phyloP scores from a whole-genome alignment of 2,888 invertebrate species.

The Phyto melanocephala region DNA sequence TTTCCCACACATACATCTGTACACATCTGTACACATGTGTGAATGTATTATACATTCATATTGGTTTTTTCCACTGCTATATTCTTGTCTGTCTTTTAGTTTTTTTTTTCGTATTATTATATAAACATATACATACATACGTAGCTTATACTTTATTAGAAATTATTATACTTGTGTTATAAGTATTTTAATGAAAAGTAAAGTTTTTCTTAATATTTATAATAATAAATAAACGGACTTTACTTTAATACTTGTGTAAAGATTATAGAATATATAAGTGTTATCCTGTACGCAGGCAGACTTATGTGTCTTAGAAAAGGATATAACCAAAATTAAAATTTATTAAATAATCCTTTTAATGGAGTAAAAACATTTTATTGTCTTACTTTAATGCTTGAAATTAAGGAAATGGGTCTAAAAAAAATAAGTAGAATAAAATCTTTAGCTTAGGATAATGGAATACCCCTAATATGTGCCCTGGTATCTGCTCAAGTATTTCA shows the following conservation, averaged over 20 bases:
- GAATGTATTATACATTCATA: neutral
- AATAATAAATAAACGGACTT: conserved; percentile 62
- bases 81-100: neutral
- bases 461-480: neutral
- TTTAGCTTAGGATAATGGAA: too few species aligned
- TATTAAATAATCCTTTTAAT: too few species aligned
- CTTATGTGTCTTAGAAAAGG: too few species aligned
- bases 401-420: too few species aligned
- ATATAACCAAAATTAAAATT: too few species aligned
- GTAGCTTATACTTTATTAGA: too few species aligned
- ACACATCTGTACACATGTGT: neutral
- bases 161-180: neutral
- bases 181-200: neutral
- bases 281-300: neutral
- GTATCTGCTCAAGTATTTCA: neutral
- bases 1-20: neutral
- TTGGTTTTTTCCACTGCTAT: too few species aligned
- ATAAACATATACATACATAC: too few species aligned
- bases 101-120: too few species aligned
- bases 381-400: too few species aligned
- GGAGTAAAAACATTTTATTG: too few species aligned
- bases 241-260: conserved; percentile 54
- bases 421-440: too few species aligned
- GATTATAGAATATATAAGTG: conserved; percentile 37
- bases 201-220: conserved; percentile 45